phyloP scores from a whole-genome alignment of 2,797 vertebrate species.

The Etheostoma nigrum region DNA sequence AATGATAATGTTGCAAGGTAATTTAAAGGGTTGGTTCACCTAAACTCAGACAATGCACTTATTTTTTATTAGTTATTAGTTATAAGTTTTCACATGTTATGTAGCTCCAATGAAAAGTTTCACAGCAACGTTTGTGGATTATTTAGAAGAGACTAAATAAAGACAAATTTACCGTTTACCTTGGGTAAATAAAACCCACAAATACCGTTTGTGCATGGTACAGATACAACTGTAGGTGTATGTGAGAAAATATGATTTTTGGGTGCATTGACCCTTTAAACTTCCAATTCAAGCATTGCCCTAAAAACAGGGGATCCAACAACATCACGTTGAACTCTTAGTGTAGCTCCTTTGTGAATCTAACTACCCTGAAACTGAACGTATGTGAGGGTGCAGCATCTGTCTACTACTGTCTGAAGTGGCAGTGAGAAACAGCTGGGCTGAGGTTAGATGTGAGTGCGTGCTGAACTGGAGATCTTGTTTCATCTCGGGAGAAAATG shows the following conservation, averaged over 20 bases:
- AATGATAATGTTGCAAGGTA: neutral
- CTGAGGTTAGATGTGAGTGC: constrained; percentile 47
- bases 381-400: constrained; percentile 14
- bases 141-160: neutral
- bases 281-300: neutral
- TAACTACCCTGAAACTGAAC: neutral
- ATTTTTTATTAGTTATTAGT: too few species aligned
- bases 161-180: neutral
- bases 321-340: neutral
- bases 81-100: neutral
- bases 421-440: constrained; percentile 77
- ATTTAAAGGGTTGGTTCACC: neutral
- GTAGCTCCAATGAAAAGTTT: constrained; percentile 15
- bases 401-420: constrained; percentile 56
- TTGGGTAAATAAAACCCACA: neutral
- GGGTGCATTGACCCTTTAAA: neutral
- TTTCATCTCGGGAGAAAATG: constrained; percentile 53
- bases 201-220: neutral
- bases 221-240: neutral
- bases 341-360: constrained; percentile 2
- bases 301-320: neutral
- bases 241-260: neutral
- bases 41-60: neutral
- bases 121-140: constrained; percentile 9
- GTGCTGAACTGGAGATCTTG: constrained; percentile 40